Percentiles rank a stretch among this genome's conserved stretches.
These are phyloP conservation scores for Gandaritis pyraliata DNA, from an alignment of 2,888 invertebrate genomes.

Conservation along the genomic window DNA sequence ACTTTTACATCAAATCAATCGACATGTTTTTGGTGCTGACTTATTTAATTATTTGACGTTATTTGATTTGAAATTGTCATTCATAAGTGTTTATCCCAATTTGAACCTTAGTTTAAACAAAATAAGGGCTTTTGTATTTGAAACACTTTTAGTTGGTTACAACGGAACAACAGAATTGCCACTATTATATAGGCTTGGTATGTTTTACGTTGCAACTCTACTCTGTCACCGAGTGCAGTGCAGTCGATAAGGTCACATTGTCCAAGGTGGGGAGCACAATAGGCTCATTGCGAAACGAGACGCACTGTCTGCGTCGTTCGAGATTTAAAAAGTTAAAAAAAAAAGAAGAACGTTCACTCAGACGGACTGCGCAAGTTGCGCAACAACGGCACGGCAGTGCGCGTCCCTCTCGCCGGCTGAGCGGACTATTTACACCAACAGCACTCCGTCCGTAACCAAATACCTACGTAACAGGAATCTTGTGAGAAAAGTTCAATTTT, in stretches of 20 bases:
- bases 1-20: too few species aligned
- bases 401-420: constrained; percentile 61
- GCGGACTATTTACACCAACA: constrained; percentile 50
- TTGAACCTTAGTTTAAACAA: too few species aligned
- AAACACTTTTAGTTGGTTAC: too few species aligned
- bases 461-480: constrained; percentile 48
- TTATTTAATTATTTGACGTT: too few species aligned
- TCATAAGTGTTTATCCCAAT: too few species aligned
- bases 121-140: too few species aligned
- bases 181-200: constrained; percentile 1
- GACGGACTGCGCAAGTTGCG: constrained; percentile 49
- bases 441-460: not conserved
- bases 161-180: too few species aligned
- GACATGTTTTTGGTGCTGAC: too few species aligned
- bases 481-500: constrained; percentile 37
- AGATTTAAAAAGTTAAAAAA: constrained; percentile 60
- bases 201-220: constrained; percentile 52
- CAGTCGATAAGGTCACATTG: constrained; percentile 77
- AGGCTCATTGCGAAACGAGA: constrained; percentile 57
- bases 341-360: constrained; percentile 59
- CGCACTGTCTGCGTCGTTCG: constrained; percentile 46
- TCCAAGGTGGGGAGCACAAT: constrained; percentile 69
- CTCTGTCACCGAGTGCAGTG: constrained; percentile 75
- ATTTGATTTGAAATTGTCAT: too few species aligned
- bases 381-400: constrained; percentile 54